Evolutionary conservation across 2,113 vertebrate genomes (phyloP).

Genomic region (Pteruthius melanotis): DNA sequence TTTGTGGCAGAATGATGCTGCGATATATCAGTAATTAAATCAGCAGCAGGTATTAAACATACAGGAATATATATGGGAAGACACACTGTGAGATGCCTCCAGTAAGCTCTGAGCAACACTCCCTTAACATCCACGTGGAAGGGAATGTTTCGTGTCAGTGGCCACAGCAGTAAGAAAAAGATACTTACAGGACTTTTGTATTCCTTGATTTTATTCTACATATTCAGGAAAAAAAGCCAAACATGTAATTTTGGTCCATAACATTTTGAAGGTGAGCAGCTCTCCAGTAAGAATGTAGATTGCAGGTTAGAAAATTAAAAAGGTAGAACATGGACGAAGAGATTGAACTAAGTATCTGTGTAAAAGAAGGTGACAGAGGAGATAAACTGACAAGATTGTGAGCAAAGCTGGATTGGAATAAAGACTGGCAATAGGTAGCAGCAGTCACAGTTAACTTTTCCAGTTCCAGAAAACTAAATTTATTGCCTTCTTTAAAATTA

Average conservation of each 20-base stretch:
- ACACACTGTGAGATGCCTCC: background rate
- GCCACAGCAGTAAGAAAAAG: background rate
- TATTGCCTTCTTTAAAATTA: background rate
- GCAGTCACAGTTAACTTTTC: background rate
- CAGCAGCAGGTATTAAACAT: background rate
- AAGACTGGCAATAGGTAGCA: background rate
- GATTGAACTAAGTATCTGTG: background rate
- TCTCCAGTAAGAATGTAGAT: background rate
- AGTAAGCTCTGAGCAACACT: background rate
- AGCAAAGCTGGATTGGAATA: background rate
- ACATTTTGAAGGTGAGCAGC: background rate
- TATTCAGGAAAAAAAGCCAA: background rate
- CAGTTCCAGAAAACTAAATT: background rate
- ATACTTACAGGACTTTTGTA: background rate
- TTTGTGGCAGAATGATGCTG: background rate
- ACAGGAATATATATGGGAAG: background rate
- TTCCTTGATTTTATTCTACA: background rate
- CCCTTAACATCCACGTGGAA: fast-evolving
- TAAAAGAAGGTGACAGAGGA: background rate
- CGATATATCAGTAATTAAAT: background rate
- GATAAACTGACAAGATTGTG: background rate
- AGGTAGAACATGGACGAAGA: background rate
- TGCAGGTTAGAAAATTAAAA: background rate
- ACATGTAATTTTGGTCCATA: background rate
- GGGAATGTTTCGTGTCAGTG: background rate